Evolutionary conservation across 2,797 vertebrate genomes (phyloP).

Genomic region (Orestias chungarensis): DNA sequence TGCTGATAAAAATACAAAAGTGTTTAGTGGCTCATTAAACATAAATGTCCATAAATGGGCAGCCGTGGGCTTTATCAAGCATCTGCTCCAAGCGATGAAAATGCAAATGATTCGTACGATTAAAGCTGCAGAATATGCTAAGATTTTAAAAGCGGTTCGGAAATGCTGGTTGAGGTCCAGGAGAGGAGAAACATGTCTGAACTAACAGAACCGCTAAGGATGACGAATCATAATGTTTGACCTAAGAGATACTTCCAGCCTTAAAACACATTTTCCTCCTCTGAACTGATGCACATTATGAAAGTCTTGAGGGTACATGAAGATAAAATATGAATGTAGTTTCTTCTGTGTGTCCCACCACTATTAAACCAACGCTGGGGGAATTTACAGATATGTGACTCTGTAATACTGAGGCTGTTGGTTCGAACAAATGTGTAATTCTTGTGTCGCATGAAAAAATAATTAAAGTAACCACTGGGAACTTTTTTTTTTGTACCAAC

Average conservation of each 20-base stretch:
- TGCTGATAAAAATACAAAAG: background rate
- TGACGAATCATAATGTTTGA: constrained; percentile 1
- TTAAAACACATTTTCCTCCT: background rate
- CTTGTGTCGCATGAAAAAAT: background rate
- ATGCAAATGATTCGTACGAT: background rate
- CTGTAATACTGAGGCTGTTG: background rate
- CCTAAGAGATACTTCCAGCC: background rate
- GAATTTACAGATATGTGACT: background rate
- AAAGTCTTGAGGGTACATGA: background rate
- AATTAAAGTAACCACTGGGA: background rate
- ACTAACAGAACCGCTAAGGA: constrained; percentile 1
- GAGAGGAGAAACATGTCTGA: background rate
- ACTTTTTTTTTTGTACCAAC: background rate
- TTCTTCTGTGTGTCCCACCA: background rate
- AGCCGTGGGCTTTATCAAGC: background rate
- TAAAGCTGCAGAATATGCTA: background rate
- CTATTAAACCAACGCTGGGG: background rate
- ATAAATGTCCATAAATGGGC: background rate
- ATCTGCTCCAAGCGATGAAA: background rate
- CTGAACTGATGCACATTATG: background rate
- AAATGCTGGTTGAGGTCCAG: background rate
- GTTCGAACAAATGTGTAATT: background rate
- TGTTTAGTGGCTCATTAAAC: no score
- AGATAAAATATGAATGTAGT: background rate
- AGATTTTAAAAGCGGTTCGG: constrained; percentile 1